Conservation (phyloP, 2,797 vertebrate genomes). For the Ctenopoma multispine region DNA sequence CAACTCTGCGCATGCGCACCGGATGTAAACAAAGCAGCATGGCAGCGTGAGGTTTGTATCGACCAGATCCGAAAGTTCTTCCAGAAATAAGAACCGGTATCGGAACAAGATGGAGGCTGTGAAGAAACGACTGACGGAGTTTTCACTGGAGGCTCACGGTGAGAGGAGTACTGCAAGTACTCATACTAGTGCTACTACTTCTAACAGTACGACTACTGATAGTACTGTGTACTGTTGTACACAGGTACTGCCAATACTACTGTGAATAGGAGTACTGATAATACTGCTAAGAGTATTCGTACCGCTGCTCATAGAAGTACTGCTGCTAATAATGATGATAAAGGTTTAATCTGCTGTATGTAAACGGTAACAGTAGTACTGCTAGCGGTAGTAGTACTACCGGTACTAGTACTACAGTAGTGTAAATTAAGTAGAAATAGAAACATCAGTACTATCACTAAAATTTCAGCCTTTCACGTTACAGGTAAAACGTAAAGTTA, state of each 20-base stretch:
- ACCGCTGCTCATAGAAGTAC: neutral
- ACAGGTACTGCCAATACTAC: neutral
- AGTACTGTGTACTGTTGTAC: neutral
- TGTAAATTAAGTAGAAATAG: too few species aligned
- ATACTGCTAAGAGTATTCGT: neutral
- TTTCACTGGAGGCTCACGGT: slow-evolving; percentile 81
- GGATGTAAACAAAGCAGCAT: slow-evolving; percentile 57
- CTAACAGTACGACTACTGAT: neutral
- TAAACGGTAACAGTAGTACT: too few species aligned
- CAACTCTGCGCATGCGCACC: slow-evolving; percentile 40
- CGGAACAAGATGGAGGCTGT: slow-evolving; percentile 67
- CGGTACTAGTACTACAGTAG: too few species aligned
- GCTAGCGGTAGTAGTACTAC: too few species aligned
- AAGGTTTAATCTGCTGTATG: too few species aligned
- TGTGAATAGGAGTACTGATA: neutral
- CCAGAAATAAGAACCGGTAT: neutral
- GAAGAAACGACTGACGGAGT: slow-evolving; percentile 67
- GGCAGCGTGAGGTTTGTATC: neutral
- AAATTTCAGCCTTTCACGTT: too few species aligned
- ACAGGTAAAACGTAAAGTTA: too few species aligned
- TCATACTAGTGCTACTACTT: neutral
- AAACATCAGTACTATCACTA: too few species aligned
- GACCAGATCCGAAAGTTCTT: too few species aligned
- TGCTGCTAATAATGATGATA: too few species aligned
- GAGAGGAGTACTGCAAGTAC: slow-evolving; percentile 35